Evolutionary conservation across 2,797 vertebrate species (phyloP), one percentile per base, ranked within the genome.

Genomic region (Graptemys geographica): DNA sequence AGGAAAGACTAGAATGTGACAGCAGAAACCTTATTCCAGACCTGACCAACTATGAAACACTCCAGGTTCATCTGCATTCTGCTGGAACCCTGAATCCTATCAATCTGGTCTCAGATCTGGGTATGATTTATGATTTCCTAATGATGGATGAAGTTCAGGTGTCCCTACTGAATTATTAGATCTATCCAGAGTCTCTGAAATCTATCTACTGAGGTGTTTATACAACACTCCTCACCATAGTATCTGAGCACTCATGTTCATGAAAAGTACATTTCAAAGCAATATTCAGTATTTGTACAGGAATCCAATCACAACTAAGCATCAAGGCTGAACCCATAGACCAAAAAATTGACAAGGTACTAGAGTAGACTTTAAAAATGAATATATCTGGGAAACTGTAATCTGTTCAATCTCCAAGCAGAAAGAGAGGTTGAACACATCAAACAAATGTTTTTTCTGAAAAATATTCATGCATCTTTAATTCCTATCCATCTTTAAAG

Each of bases 141-240:
- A 28, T 23, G 62, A 69, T 19, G 18, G 33, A 31, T 11, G 79
- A 62, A 31, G 27, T 13, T 62, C 8, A 92, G 21, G 52, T 52
- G 21, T 57, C 72, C 72, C 83, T 88, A 41, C 8, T 4, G 78
- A 28, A 86, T 37, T 51, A 19, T 37, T 49, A 89, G 25, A 56
- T 51, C 79, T 25, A 53, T 57, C 47, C 88, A 62, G 91, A 90
- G 23, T 19, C 12, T 81, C 49, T 92, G 85, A 59, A 65, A 47
- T 5, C 7, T 1, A 41, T 3, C 7, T 1, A 15, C 81, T 44
- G 79, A 1, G 6, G 55, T 53, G 49, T 2, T 11, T 33, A 76
- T 41, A 10, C 33, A 41, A 37, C 28, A 5, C 16, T 65, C 83
- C 62, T 69, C 33, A n/a, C 5, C 52, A 23, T 51, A 41, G 16